Conservation (phyloP, 2,888 invertebrate species). For the Euplagia quadripunctaria region DNA sequence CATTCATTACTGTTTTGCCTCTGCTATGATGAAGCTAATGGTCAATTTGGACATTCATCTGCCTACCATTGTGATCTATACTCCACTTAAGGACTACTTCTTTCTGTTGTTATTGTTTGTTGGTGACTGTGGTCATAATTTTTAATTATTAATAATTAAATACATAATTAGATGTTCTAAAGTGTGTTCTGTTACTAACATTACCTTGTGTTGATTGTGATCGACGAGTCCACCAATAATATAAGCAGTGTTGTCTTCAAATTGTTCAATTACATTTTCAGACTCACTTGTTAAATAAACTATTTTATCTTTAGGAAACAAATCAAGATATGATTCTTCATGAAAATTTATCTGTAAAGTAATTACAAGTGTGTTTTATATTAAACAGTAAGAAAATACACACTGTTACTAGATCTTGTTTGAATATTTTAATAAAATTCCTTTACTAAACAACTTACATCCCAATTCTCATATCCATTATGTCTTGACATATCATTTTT, state of each 20-base stretch:
- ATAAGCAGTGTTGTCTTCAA: conserved; percentile 94
- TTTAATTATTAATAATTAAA: background rate
- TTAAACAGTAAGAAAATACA: background rate
- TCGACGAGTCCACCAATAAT: conserved; percentile 99
- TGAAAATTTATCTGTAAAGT: conserved; percentile 89
- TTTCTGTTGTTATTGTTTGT: background rate
- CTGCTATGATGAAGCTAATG: background rate
- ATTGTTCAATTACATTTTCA: conserved; percentile 91
- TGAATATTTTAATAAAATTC: background rate
- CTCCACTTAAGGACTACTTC: no score
- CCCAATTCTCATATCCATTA: conserved; percentile 97
- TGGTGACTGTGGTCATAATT: background rate
- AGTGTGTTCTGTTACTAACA: background rate
- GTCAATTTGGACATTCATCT: background rate
- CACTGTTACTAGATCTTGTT: background rate
- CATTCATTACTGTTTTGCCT: no score
- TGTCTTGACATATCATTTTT: conserved; percentile 92
- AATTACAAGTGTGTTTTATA: background rate
- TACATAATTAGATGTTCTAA: background rate
- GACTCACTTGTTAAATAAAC: conserved; percentile 98
- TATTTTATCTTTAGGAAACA: conserved; percentile 92
- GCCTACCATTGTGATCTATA: background rate
- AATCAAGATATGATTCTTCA: conserved; percentile 88
- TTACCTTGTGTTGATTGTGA: conserved; percentile 96
- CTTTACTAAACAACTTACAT: conserved; percentile 87